phyloP scores from a whole-genome alignment of 2,888 invertebrate genomes.

The Aporophyla lueneburgensis region DNA sequence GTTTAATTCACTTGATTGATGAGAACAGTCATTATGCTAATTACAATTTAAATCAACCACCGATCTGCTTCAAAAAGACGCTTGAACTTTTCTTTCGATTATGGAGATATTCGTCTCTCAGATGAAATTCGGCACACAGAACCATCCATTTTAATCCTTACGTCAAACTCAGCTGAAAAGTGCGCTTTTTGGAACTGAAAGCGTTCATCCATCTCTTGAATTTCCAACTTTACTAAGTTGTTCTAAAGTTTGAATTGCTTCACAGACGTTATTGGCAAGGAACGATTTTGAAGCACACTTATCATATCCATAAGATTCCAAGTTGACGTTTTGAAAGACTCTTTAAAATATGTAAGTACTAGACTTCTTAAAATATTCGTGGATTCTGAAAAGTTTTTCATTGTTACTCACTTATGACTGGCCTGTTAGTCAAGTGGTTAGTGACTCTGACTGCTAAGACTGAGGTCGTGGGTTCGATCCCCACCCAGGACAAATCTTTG shows the following conservation, averaged over 20 bases:
- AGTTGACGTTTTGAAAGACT: constrained; percentile 50
- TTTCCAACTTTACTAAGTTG: constrained; percentile 38
- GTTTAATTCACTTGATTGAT: constrained; percentile 46
- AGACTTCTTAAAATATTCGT: constrained; percentile 11
- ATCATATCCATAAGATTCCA: constrained; percentile 48
- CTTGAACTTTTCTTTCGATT: constrained; percentile 23
- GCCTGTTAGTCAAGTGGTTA: too few relatives aligned
- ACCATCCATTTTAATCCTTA: constrained; percentile 27
- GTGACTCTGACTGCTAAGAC: too few relatives aligned
- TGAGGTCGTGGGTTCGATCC: too few relatives aligned
- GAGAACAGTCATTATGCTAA: constrained; percentile 28
- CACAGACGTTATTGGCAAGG: constrained; percentile 18
- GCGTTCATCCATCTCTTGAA: constrained; percentile 27
- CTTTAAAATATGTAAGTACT: constrained; percentile 57
- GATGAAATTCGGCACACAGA: not conserved
- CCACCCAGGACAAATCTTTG: too few relatives aligned
- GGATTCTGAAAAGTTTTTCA: not conserved
- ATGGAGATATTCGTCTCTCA: not conserved
- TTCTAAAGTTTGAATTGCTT: constrained; percentile 53
- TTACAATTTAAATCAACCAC: constrained; percentile 17
- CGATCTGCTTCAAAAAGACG: not conserved
- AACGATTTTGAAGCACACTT: constrained; percentile 54
- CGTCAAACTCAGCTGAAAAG: constrained; percentile 30
- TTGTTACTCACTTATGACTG: too few relatives aligned
- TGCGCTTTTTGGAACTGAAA: constrained; percentile 22